A percentile compares a stretch with the other conserved stretches of the same genome.
Conservation (phyloP, 2,888 invertebrate species). For the Epiblema foenella region DNA sequence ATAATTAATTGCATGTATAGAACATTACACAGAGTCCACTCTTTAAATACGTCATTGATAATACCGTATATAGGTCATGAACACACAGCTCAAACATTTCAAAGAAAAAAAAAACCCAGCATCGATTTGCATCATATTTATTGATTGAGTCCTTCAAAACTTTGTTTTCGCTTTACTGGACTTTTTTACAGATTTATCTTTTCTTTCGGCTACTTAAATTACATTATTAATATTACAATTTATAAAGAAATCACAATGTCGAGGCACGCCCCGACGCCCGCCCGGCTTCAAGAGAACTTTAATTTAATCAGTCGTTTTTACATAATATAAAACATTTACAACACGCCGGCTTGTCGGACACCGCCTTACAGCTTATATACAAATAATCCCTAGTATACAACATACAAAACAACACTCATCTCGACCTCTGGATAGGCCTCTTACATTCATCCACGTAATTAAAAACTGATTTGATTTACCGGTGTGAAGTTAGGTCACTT, state of each 20-base stretch:
- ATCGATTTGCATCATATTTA: conserved; percentile 82
- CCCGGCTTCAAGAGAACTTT: conserved; percentile 62
- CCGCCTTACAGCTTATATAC: conserved; percentile 24
- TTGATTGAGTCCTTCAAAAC: conserved; percentile 81
- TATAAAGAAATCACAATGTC: conserved; percentile 84
- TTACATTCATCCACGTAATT: conserved; percentile 9
- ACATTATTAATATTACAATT: conserved; percentile 72
- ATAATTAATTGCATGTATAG: too few relatives aligned
- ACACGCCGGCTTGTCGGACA: conserved; percentile 41
- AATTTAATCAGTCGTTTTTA: conserved; percentile 80
- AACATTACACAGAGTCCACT: too few relatives aligned
- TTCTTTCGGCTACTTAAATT: conserved; percentile 82
- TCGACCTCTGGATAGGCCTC: conserved; percentile 12
- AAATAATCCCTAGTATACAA: conserved; percentile 15
- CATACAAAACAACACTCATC: conserved; percentile 1
- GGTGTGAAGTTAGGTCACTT: conserved; percentile 12
- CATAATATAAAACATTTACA: conserved; percentile 70
- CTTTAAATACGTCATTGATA: too few relatives aligned
- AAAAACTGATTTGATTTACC: conserved; percentile 12
- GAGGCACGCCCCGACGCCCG: conserved; percentile 62
- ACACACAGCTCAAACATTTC: too few relatives aligned
- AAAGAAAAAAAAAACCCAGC: conserved; percentile 66
- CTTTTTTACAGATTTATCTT: conserved; percentile 77
- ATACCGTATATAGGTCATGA: too few relatives aligned
- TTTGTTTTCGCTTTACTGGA: conserved; percentile 79